These are phyloP conservation scores for Phenganax stokvisi DNA, from an alignment of 92 coral and sea anemone species.

Conservation along the genomic window DNA sequence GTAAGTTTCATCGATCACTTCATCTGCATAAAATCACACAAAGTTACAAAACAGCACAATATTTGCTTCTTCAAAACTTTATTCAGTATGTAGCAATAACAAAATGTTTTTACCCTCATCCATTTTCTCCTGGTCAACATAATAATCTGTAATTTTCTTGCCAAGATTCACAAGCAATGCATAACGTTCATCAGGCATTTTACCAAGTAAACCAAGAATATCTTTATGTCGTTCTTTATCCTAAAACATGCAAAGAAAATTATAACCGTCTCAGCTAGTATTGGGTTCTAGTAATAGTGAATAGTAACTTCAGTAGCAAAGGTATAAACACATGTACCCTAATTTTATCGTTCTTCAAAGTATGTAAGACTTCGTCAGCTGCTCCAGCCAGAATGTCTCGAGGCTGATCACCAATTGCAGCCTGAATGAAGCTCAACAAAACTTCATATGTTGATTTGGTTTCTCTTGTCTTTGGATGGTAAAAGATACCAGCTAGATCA, in stretches of 20 bases:
- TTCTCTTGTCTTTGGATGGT: slow-evolving; percentile 94
- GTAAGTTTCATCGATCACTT: slow-evolving; percentile 96
- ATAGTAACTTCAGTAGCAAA: neutral
- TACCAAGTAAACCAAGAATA: slow-evolving; percentile 73
- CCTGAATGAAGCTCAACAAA: slow-evolving; percentile 85
- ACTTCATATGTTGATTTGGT: slow-evolving; percentile 95
- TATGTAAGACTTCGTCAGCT: slow-evolving; percentile 89
- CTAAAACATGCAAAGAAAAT: slow-evolving; percentile 39
- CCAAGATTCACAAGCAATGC: slow-evolving; percentile 93
- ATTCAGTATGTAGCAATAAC: neutral
- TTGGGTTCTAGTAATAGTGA: neutral
- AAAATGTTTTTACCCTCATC: slow-evolving; percentile 61
- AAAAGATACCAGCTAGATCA: slow-evolving; percentile 80
- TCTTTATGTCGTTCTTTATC: slow-evolving; percentile 97
- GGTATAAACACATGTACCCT: slow-evolving; percentile 50
- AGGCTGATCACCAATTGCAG: slow-evolving; percentile 99
- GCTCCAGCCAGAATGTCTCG: slow-evolving; percentile 98
- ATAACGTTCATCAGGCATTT: slow-evolving; percentile 88
- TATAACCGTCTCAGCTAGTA: neutral
- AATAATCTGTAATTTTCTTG: slow-evolving; percentile 90
- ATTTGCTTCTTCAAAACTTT: neutral
- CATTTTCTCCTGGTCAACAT: slow-evolving; percentile 68
- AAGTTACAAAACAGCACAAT: neutral
- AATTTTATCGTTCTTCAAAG: slow-evolving; percentile 83
- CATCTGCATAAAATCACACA: slow-evolving; percentile 49